Evolutionary conservation across 2,113 vertebrate genomes (phyloP).

Genomic region (Epinephelus lanceolatus): DNA sequence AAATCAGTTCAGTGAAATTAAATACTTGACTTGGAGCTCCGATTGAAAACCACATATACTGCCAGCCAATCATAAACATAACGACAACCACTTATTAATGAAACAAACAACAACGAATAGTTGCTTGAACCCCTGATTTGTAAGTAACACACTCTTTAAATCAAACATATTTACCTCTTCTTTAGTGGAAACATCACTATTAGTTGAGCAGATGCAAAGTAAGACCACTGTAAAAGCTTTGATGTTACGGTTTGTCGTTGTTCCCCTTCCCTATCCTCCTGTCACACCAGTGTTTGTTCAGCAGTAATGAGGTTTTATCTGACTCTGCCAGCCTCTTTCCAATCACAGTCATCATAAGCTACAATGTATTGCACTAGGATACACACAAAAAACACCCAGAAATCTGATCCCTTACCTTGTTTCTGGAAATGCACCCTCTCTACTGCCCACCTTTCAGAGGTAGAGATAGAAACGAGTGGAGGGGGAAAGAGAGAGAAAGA

Average conservation of each 20-base stretch:
- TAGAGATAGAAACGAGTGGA: conserved; percentile 65
- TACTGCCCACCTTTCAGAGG: conserved; percentile 63
- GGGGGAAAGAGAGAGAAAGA: conserved; percentile 62
- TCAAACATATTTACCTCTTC: conserved; percentile 49
- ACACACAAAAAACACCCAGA: conserved; percentile 15
- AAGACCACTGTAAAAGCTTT: conserved; percentile 24
- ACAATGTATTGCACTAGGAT: conserved; percentile 31
- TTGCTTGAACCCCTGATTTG: not conserved
- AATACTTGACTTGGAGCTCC: not conserved
- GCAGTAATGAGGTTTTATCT: conserved; percentile 47
- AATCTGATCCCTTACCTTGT: conserved; percentile 76
- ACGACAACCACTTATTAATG: not conserved
- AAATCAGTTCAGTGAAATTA: not conserved
- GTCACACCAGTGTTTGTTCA: conserved; percentile 28
- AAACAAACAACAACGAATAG: not conserved
- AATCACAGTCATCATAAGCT: conserved; percentile 29
- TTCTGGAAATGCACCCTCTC: conserved; percentile 68
- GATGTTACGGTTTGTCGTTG: conserved; percentile 19
- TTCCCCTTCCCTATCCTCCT: conserved; percentile 18
- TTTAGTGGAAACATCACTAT: conserved; percentile 49
- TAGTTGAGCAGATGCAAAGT: conserved; percentile 3
- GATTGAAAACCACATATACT: not conserved
- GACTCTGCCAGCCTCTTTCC: conserved; percentile 26
- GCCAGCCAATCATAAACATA: not conserved
- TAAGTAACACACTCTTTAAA: not conserved